phyloP scores from a whole-genome alignment of 2,797 vertebrate species.

The Schizopygopsis malacanthus region DNA sequence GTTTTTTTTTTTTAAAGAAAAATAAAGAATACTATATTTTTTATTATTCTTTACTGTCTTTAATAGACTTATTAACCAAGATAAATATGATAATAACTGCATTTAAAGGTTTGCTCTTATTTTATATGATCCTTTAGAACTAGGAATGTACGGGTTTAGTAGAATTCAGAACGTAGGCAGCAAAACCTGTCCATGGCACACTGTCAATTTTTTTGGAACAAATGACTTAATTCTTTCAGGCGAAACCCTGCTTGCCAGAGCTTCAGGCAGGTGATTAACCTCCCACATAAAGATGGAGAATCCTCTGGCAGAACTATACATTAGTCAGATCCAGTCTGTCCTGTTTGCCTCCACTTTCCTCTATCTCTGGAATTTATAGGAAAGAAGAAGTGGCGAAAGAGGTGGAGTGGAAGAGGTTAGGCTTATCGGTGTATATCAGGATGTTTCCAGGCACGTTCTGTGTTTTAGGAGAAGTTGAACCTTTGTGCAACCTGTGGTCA shows the following conservation, averaged over 20 bases:
- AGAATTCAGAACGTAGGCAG: background rate
- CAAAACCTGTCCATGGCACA: constrained; percentile 22
- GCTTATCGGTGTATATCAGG: constrained; percentile 28
- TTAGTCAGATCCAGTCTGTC: constrained; percentile 56
- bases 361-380: constrained; percentile 59
- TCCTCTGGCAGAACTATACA: constrained; percentile 43
- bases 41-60: background rate
- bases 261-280: constrained; percentile 47
- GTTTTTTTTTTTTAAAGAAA: background rate
- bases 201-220: constrained; percentile 10
- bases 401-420: constrained; percentile 41
- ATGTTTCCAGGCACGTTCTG: constrained; percentile 1
- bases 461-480: constrained; percentile 34
- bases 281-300: constrained; percentile 44
- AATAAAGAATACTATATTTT: background rate
- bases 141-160: background rate
- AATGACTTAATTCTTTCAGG: constrained; percentile 24
- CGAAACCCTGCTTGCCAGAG: constrained; percentile 40
- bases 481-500: background rate
- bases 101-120: background rate
- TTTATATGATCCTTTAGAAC: background rate
- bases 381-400: constrained; percentile 50
- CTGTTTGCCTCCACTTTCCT: constrained; percentile 60
- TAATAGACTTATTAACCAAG: background rate
- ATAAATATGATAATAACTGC: background rate